Evolutionary conservation across 2,888 invertebrate species (phyloP).

Genomic region (Zaprionus lineosus): DNA sequence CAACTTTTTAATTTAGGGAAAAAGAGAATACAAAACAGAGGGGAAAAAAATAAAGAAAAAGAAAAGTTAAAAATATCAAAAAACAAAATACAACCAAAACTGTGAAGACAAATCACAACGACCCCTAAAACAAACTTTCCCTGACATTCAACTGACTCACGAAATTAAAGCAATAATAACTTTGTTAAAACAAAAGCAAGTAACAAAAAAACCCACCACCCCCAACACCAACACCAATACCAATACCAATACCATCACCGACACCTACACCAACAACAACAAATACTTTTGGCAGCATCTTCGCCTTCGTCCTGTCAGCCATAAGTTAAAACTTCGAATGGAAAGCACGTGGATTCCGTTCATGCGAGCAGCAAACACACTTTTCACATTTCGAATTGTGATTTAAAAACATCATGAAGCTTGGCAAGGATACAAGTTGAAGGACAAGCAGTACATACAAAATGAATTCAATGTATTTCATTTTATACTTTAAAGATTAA

Average conservation of each 20-base stretch:
- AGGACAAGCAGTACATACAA: no score
- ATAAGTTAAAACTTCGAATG: conserved; percentile 6
- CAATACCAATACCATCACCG: no score
- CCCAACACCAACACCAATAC: no score
- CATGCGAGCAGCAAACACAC: conserved; percentile 9
- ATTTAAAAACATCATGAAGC: no score
- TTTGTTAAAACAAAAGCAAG: conserved; percentile 53
- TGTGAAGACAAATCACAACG: conserved; percentile 54
- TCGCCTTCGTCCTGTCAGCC: conserved; percentile 17
- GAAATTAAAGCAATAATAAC: conserved; percentile 77
- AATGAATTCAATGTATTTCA: no score
- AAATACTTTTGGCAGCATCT: conserved; percentile 21
- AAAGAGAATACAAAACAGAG: not conserved
- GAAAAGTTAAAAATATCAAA: no score
- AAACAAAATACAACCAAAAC: conserved; percentile 17
- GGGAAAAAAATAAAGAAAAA: not conserved
- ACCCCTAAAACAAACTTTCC: conserved; percentile 49
- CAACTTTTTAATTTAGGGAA: conserved; percentile 54
- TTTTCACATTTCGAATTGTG: no score
- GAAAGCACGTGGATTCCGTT: conserved; percentile 10
- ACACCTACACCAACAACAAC: no score
- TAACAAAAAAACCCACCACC: conserved; percentile 11
- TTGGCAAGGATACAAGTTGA: no score
- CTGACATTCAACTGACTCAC: conserved; percentile 61
- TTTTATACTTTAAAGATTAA: no score